Percentiles rank a stretch among this genome's conserved stretches.
Conservation (phyloP, 2,797 vertebrate species). For the Cercopithecus diana region DNA sequence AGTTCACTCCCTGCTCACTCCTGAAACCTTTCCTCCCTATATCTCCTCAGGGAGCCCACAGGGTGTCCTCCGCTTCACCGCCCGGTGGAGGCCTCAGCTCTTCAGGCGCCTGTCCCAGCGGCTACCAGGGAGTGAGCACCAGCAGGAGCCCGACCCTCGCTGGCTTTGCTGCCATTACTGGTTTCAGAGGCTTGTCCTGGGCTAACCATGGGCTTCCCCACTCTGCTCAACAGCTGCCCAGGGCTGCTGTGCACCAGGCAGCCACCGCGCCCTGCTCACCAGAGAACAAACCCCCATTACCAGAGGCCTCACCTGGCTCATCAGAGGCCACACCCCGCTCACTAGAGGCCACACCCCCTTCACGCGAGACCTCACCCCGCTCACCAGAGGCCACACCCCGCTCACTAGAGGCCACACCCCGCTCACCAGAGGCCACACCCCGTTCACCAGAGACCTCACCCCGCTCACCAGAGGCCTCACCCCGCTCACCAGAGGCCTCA, state of each 20-base stretch:
- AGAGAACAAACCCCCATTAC: too few species aligned
- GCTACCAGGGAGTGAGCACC: rapidly evolving
- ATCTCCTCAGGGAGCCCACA: neutral
- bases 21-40: neutral
- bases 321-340: rapidly evolving
- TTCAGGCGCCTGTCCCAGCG: neutral
- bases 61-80: too few species aligned
- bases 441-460: rapidly evolving
- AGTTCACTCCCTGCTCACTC: neutral
- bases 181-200: rapidly evolving
- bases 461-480: rapidly evolving
- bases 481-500: rapidly evolving
- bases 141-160: rapidly evolving
- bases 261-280: rapidly evolving
- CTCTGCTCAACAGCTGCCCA: too few species aligned
- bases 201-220: neutral
- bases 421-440: too few species aligned
- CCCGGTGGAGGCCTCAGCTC: neutral
- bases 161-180: neutral
- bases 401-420: too few species aligned
- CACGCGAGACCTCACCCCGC: too few species aligned
- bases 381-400: rapidly evolving
- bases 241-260: neutral
- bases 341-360: rapidly evolving
- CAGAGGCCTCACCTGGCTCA: too few species aligned